Percentiles rank a stretch among this genome's conserved stretches.
Conservation (phyloP, 2,888 invertebrate species). For the Rosalia funebris region DNA sequence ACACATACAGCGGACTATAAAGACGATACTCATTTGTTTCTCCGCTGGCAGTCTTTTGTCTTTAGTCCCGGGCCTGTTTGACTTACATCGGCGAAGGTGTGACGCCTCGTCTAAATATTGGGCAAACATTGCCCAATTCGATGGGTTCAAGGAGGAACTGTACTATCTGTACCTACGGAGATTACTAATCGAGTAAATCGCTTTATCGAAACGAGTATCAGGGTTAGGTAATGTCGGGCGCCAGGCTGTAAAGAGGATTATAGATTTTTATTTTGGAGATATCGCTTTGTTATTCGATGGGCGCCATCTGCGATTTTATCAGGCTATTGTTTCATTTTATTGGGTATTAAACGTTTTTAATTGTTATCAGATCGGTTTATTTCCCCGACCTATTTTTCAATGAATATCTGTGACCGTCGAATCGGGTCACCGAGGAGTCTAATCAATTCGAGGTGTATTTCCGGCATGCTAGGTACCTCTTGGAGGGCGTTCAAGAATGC, state of each 20-base stretch:
- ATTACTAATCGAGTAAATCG: constrained; percentile 8
- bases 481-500: no score
- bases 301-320: background rate
- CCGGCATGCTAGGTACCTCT: no score
- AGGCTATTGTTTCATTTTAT: background rate
- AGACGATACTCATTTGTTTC: constrained; percentile 37
- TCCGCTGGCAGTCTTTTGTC: constrained; percentile 31
- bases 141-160: no score
- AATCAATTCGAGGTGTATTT: no score
- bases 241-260: background rate
- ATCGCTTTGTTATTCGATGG: constrained; percentile 1
- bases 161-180: no score
- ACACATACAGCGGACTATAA: constrained; percentile 28
- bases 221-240: background rate
- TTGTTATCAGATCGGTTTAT: no score
- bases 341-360: no score
- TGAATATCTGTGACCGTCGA: no score
- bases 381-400: no score
- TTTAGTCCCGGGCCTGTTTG: constrained; percentile 3
- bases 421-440: no score
- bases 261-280: background rate
- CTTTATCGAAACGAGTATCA: background rate
- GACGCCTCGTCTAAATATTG: constrained; percentile 3
- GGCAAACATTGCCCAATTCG: background rate
- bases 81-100: constrained; percentile 2